Evolutionary conservation across 2,113 vertebrate species (phyloP), one percentile per base, ranked within the genome.

Genomic region (Pholis gunnellus): DNA sequence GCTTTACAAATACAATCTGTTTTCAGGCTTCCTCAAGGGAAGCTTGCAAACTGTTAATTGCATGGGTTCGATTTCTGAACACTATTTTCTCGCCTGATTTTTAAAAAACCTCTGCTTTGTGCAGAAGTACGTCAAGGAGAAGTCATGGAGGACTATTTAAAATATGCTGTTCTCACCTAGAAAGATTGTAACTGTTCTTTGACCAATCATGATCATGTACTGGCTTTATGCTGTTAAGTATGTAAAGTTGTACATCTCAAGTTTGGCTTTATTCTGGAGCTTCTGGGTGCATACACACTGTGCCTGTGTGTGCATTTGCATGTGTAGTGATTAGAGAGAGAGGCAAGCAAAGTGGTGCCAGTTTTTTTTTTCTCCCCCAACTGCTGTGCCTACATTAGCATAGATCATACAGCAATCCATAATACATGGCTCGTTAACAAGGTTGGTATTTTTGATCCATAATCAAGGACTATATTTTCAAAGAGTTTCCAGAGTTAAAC

Each of bases 371-470:
- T 44, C 15, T 5, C n/a, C 42, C 63, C 42, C 63, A 70, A 82
- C 80, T 79, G 84, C 84, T 75, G 79, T 66, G 67, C 78, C 64
- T 66, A 84, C 72, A 89, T 93, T 93, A 89, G 84, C 87, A 89
- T 87, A 91, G 83, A 81, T 92, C 85, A 91, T 78, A 70, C 81
- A 63, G 78, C 78, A 66, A 91, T 94, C 81, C 75, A 93, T 92
- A 91, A 92, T 86, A 79, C 83, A 92, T 89, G 81, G 80, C 88
- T 91, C 31, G 71, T 86, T 93, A 91, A 90, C 85, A 91, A 81
- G 87, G 83, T 85, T 83, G 80, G 56, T 71, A 89, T 91, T 90
- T 92, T 88, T 87, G 73, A 91, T 93, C 85, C 78, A 92, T 88
- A 91, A 93, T 93, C 91, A 88, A 92, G 78, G 72, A 84, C 59